These are phyloP conservation scores for Oreochromis aureus DNA, from an alignment of 2,113 vertebrate species.

Conservation along the genomic window DNA sequence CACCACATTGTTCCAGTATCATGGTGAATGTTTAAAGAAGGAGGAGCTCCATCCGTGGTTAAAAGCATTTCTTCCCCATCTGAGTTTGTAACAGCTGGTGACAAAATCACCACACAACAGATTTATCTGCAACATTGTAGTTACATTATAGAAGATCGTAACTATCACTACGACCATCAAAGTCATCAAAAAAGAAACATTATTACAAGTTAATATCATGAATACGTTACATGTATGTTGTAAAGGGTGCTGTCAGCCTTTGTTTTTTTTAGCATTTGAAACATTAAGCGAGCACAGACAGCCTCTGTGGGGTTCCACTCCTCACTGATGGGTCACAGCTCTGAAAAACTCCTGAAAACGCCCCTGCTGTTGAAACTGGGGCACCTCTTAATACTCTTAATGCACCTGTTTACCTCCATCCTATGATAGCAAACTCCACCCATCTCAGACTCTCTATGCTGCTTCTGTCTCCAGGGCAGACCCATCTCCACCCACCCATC, in stretches of 20 bases:
- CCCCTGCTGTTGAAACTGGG: not conserved
- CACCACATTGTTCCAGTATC: not conserved
- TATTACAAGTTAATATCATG: not conserved
- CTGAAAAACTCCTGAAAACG: not conserved
- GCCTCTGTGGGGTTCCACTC: fast-evolving
- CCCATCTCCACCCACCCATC: not conserved
- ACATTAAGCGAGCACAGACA: fast-evolving
- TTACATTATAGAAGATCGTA: fast-evolving
- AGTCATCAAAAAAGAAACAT: not conserved
- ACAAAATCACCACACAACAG: not conserved
- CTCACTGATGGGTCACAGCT: not conserved
- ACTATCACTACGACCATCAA: not conserved
- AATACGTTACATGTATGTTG: not conserved
- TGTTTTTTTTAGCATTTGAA: not conserved
- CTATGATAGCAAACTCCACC: not conserved
- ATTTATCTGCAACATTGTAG: not conserved
- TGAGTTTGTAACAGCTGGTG: not conserved
- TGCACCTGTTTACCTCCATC: not conserved
- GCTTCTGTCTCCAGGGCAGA: not conserved
- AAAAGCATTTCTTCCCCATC: not conserved
- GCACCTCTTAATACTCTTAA: not conserved
- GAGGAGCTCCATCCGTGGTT: not conserved
- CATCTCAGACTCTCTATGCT: fast-evolving
- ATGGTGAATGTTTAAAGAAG: fast-evolving
- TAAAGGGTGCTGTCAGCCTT: not conserved